phyloP scores from a whole-genome alignment of 2,888 invertebrate genomes.

The Alsophila aescularia region DNA sequence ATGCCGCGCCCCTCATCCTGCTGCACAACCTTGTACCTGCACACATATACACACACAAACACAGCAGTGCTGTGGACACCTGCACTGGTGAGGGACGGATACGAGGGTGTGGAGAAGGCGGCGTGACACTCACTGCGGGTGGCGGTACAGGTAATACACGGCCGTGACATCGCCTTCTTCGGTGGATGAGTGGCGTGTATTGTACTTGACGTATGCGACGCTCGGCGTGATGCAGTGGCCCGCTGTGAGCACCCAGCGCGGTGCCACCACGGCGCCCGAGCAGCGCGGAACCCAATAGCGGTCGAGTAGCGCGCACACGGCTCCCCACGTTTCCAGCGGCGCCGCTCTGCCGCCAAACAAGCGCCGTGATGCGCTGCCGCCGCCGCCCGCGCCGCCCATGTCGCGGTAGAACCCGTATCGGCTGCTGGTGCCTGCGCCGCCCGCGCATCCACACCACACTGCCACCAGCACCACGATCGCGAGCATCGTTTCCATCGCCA shows the following conservation, averaged over 20 bases:
- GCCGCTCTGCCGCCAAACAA: constrained; percentile 60
- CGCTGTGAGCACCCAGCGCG: constrained; percentile 72
- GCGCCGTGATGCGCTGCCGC: constrained; percentile 23
- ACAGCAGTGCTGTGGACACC: no score
- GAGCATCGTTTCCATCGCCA: not conserved
- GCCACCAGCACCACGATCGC: constrained; percentile 11
- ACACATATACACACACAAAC: constrained; percentile 1
- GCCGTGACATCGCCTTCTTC: no score
- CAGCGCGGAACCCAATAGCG: constrained; percentile 62
- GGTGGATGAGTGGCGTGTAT: no score
- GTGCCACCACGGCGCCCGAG: constrained; percentile 59
- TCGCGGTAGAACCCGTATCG: constrained; percentile 54
- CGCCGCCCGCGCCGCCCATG: constrained; percentile 35
- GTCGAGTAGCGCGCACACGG: constrained; percentile 63
- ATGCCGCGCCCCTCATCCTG: constrained; percentile 59
- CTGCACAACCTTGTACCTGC: constrained; percentile 60
- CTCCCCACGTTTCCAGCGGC: constrained; percentile 47
- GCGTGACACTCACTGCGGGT: constrained; percentile 64
- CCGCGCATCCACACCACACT: constrained; percentile 18
- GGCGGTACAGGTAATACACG: constrained; percentile 62
- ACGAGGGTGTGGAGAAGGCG: no score
- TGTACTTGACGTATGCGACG: constrained; percentile 65
- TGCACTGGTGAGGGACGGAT: no score
- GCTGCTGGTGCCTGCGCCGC: constrained; percentile 14
- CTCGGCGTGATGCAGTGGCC: constrained; percentile 67